phyloP scores from a whole-genome alignment of 2,113 vertebrate species.

The Proterorhinus semilunaris region DNA sequence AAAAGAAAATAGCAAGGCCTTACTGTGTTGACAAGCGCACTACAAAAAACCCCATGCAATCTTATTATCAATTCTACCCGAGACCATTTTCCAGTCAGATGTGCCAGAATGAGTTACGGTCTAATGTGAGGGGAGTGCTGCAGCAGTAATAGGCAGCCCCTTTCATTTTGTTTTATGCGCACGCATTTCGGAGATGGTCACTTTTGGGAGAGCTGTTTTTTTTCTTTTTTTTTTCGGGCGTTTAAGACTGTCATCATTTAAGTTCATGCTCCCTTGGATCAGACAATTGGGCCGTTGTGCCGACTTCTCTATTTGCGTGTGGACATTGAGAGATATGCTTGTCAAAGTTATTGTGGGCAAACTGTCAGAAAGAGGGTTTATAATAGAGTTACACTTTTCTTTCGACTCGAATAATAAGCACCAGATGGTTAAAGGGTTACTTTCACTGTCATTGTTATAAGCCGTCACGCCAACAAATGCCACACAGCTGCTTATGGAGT shows the following conservation, averaged over 20 bases:
- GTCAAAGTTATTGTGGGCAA: neutral
- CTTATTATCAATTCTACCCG: constrained; percentile 30
- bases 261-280: neutral
- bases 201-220: constrained; percentile 10
- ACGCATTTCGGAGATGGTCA: constrained; percentile 18
- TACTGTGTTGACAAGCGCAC: constrained; percentile 29
- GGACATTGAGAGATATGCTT: neutral
- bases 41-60: constrained; percentile 10
- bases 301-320: neutral
- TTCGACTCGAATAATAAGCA: too few relatives aligned
- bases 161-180: constrained; percentile 35
- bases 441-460: too few relatives aligned
- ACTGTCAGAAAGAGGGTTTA: neutral
- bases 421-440: too few relatives aligned
- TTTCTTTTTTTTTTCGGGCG: neutral
- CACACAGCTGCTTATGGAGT: too few relatives aligned
- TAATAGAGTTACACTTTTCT: too few relatives aligned
- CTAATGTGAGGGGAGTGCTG: constrained; percentile 34
- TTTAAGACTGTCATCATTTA: constrained; percentile 17
- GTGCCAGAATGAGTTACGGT: constrained; percentile 48
- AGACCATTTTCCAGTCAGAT: constrained; percentile 51
- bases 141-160: constrained; percentile 26
- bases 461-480: too few relatives aligned
- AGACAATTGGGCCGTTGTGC: neutral
- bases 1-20: too few relatives aligned